Percentiles rank a stretch among this genome's conserved stretches.
phyloP scores from a whole-genome alignment of 2,113 vertebrate genomes.

The Oncorhynchus clarkii region DNA sequence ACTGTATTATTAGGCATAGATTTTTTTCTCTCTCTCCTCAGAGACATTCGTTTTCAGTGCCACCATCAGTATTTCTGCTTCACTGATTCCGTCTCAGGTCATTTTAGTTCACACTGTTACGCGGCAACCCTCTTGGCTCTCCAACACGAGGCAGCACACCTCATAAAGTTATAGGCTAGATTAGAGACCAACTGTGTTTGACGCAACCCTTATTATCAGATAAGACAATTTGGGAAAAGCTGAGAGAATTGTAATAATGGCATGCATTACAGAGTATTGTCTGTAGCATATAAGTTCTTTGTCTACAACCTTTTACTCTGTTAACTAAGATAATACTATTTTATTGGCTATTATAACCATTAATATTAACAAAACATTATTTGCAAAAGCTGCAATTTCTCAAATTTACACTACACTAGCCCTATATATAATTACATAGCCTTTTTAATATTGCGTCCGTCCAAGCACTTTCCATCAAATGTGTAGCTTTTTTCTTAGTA shows the following conservation, averaged over 20 bases:
- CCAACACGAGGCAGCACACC: conserved; percentile 7
- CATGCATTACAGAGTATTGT: no score
- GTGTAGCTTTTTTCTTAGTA: conserved; percentile 15
- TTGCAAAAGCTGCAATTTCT: conserved; percentile 18
- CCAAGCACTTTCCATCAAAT: conserved; percentile 32
- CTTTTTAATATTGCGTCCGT: conserved; percentile 10
- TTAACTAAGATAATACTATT: neutral
- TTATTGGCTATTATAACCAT: no score
- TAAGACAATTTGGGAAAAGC: neutral
- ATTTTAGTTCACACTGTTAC: conserved; percentile 9
- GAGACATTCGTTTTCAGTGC: conserved; percentile 56
- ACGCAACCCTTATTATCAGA: neutral
- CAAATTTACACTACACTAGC: neutral
- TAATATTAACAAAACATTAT: conserved; percentile 19
- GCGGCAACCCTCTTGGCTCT: no score
- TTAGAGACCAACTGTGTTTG: conserved; percentile 20
- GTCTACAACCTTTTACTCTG: no score
- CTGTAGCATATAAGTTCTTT: no score
- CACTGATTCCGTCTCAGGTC: neutral
- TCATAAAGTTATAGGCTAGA: conserved; percentile 36
- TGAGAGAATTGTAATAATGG: no score
- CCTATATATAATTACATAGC: no score
- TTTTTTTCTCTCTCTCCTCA: conserved; percentile 28
- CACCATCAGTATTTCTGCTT: neutral
- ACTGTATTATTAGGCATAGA: conserved; percentile 17